These are phyloP conservation scores for Microcaecilia unicolor DNA, from an alignment of 2,797 vertebrate genomes.

Conservation along the genomic window DNA sequence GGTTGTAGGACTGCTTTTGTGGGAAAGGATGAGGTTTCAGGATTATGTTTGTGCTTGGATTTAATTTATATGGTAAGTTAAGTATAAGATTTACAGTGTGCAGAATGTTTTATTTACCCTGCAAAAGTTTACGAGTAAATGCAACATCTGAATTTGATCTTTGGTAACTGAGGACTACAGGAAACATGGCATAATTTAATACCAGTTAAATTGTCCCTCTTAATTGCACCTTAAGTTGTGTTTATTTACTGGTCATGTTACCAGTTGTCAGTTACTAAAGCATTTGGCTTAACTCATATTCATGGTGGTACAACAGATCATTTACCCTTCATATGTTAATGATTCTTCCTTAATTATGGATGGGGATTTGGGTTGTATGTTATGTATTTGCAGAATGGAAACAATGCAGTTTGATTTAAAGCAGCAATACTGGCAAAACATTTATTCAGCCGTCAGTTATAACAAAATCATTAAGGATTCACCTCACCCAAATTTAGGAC, in stretches of 20 bases:
- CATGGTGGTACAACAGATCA: too few relatives aligned
- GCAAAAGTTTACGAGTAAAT: slow-evolving; percentile 30
- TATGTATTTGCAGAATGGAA: too few relatives aligned
- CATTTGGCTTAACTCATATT: too few relatives aligned
- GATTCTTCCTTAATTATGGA: too few relatives aligned
- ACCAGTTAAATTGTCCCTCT: slow-evolving; percentile 27
- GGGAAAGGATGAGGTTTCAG: slow-evolving; percentile 36
- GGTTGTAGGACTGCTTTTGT: slow-evolving; percentile 38
- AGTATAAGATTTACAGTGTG: slow-evolving; percentile 36
- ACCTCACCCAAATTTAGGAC: too few relatives aligned
- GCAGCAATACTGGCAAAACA: too few relatives aligned
- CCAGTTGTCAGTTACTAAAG: not conserved
- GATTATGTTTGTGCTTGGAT: slow-evolving; percentile 49
- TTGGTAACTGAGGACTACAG: slow-evolving; percentile 33
- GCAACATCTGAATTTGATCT: slow-evolving; percentile 49
- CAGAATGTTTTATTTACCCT: slow-evolving; percentile 49
- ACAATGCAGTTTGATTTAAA: too few relatives aligned
- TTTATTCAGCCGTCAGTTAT: too few relatives aligned
- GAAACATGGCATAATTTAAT: slow-evolving; percentile 33
- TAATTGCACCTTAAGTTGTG: slow-evolving; percentile 27
- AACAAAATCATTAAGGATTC: too few relatives aligned
- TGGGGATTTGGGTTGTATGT: too few relatives aligned
- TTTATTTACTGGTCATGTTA: slow-evolving; percentile 25
- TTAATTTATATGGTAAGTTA: slow-evolving; percentile 50
- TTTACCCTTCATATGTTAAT: too few relatives aligned